Percentiles rank a stretch among this genome's conserved stretches.
phyloP scores from a whole-genome alignment of 2,113 vertebrate species.

The Columbina picui region DNA sequence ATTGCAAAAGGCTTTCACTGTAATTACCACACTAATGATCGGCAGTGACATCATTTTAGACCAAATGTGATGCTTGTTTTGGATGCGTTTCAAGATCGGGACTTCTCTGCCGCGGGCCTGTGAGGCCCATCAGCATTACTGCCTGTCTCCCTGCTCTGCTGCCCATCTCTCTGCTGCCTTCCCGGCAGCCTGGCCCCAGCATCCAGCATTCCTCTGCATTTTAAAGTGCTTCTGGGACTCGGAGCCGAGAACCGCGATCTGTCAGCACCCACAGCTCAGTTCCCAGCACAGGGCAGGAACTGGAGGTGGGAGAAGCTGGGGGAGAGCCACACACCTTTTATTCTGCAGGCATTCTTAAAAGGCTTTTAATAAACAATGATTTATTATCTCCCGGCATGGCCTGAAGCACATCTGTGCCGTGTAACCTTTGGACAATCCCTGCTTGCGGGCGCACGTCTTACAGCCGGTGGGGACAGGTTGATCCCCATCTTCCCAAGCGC shows the following conservation, averaged over 20 bases:
- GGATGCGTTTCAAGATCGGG: slow-evolving; percentile 73
- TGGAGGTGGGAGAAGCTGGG: neutral
- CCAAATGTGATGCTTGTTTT: slow-evolving; percentile 58
- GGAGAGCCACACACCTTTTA: neutral
- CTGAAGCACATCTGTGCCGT: neutral
- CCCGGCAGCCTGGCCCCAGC: neutral
- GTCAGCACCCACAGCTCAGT: neutral
- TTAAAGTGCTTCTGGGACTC: slow-evolving; percentile 43
- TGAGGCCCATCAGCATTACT: slow-evolving; percentile 12
- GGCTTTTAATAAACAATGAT: slow-evolving; percentile 50
- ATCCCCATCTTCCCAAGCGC: neutral
- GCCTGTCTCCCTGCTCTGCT: slow-evolving; percentile 30
- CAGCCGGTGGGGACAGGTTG: neutral
- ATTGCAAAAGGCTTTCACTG: slow-evolving; percentile 77
- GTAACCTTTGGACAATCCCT: neutral
- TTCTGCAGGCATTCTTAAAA: slow-evolving; percentile 36
- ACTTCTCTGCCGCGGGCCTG: neutral
- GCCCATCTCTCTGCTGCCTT: slow-evolving; percentile 41
- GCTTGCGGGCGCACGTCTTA: neutral
- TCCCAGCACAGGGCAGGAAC: neutral
- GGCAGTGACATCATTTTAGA: slow-evolving; percentile 76
- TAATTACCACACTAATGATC: slow-evolving; percentile 81
- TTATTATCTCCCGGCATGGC: slow-evolving; percentile 36
- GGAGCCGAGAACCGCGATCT: slow-evolving; percentile 46
- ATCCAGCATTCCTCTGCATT: slow-evolving; percentile 33